Evolutionary conservation across 2,888 invertebrate species (phyloP), one percentile per base, ranked within the genome.

Genomic region (Drosophila buzzatii): DNA sequence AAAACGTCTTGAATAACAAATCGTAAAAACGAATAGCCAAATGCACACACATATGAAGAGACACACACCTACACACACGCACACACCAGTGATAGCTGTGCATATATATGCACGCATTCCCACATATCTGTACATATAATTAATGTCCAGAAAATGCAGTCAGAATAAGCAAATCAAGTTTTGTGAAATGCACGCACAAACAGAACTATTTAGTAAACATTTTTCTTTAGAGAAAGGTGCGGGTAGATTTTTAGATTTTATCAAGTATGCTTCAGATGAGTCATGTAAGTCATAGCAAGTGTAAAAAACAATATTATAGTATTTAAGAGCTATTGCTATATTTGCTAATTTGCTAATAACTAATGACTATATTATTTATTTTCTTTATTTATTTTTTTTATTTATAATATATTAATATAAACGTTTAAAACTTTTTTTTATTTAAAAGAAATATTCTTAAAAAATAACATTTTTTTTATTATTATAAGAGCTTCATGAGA

Each of bases 1-100:
- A 74, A 70, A 73, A 39, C 57, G 90, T 82, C 76, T 83, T 85
- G 83, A 90, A 83, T 83, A 88, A 85, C 80, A 83, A 83, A 90
- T 75, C 55, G 31, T 67, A 18, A 47, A 70, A 58, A 5, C 47
- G 47, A 70, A 51, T 47, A 59, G 2, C 51, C 41, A 42, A 33
- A 44, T 20, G 33, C 56, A 55, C 51, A 47, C 44, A 70, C 53
- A 47, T 20, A 23, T 23, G 3, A 23, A 23, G 23, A 23, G 23
- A 62, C 27, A 14, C 8, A n/a, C 8, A 44, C 35, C 0, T 3
- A 23, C 20, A 14, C 23, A 6, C 14, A 23, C 27, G 20, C 27
- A 20, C 10, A 31, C n/a, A 18, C 16, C 16, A 23, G 5, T n/a
- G 49, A 51, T 33, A 14, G 23, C 7, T 23, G 37, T 41, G 31